These are phyloP conservation scores for Microvelia longipes DNA, from an alignment of 1,140 invertebrate species.

Conservation along the genomic window DNA sequence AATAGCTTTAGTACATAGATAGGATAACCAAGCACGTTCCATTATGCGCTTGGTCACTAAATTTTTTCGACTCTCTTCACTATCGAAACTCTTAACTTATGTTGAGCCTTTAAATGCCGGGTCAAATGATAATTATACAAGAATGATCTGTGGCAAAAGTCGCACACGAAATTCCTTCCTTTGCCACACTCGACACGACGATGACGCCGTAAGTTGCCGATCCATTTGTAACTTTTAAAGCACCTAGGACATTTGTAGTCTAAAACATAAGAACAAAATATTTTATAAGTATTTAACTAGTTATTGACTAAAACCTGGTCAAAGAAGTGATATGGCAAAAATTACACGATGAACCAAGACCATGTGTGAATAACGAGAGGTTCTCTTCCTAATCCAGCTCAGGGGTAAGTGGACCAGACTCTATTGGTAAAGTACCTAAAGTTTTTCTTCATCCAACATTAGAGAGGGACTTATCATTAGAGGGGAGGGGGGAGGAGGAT, in stretches of 20 bases:
- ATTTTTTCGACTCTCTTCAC: too few species aligned
- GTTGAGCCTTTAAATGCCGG: background rate
- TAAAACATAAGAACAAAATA: constrained; percentile 6
- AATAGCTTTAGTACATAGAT: too few species aligned
- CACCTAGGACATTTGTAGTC: constrained; percentile 25
- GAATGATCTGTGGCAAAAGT: background rate
- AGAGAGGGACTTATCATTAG: too few species aligned
- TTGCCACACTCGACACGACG: background rate
- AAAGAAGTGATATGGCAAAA: background rate
- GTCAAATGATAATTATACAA: background rate
- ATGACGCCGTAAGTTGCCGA: background rate
- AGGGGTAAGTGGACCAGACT: too few species aligned
- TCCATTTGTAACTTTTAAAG: background rate
- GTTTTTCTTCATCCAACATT: too few species aligned
- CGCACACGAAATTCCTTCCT: background rate
- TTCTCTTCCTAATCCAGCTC: too few species aligned
- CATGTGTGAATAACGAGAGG: too few species aligned
- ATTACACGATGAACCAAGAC: background rate
- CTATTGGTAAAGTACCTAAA: too few species aligned
- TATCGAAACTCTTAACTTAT: background rate
- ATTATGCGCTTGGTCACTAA: too few species aligned
- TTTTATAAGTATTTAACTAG: constrained; percentile 2
- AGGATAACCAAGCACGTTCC: too few species aligned
- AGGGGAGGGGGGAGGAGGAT: too few species aligned
- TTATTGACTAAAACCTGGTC: too few species aligned